Conservation (phyloP, 2,888 invertebrate species). For the Cynaeus angustus region DNA sequence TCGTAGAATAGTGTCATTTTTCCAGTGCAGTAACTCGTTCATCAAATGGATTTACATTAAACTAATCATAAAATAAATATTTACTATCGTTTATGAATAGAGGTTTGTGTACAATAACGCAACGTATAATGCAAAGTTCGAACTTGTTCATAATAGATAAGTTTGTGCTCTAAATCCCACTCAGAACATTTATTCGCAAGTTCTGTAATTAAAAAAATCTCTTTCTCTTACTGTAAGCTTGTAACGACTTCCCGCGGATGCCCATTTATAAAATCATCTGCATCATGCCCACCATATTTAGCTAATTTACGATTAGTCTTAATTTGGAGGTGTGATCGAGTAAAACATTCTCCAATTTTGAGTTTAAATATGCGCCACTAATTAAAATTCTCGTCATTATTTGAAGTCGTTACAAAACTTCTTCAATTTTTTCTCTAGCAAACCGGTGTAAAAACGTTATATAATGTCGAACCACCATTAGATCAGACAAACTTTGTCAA, state of each 20-base stretch:
- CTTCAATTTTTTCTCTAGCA: slow-evolving; percentile 10
- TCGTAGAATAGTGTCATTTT: too few relatives aligned
- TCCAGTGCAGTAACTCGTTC: too few relatives aligned
- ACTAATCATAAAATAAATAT: slow-evolving; percentile 3
- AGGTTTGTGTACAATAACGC: too few relatives aligned
- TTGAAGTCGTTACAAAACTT: slow-evolving; percentile 4
- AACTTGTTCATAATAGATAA: too few relatives aligned
- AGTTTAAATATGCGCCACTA: slow-evolving; percentile 7
- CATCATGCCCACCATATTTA: slow-evolving; percentile 15
- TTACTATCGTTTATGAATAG: not conserved
- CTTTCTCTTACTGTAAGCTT: too few relatives aligned
- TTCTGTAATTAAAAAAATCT: too few relatives aligned
- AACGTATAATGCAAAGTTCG: too few relatives aligned
- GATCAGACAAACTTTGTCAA: slow-evolving; percentile 29
- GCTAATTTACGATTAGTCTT: slow-evolving; percentile 5
- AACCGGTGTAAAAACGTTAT: slow-evolving; percentile 7
- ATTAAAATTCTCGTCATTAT: slow-evolving; percentile 15
- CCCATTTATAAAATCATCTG: slow-evolving; percentile 8
- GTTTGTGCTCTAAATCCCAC: too few relatives aligned
- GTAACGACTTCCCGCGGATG: too few relatives aligned
- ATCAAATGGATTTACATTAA: not conserved
- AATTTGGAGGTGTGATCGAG: slow-evolving; percentile 6
- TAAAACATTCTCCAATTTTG: slow-evolving; percentile 5
- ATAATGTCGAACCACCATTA: slow-evolving; percentile 22
- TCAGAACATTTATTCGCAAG: too few relatives aligned